Base-by-base conservation (phyloP, 2,888 invertebrate genomes). In the Drosophila flavopinicola region DNA sequence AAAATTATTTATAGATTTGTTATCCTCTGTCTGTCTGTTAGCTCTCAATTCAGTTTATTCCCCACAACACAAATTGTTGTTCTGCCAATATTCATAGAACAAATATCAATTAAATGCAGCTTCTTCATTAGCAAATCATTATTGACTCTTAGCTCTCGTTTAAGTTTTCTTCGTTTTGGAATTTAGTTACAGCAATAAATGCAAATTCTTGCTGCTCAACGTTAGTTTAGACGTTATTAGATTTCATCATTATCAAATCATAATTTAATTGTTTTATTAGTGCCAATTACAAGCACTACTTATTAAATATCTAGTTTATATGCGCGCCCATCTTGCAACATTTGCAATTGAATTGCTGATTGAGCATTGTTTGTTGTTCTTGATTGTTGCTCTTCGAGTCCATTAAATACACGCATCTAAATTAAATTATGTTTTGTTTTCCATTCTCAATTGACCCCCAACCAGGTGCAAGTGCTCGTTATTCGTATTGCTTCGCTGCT, bases 351-450 rank as follows among this genome's bases (percentile, higher is more conserved):
- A 42, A 38, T 38, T 42, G 33, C 6, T 44, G 39, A 66, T 54
- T 67, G 48, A 15, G 27, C 9, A 13, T 27, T 25, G 15, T 37
- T 44, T 33, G 24, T 51, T 37, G 11, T 13, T 54, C 37, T 39
- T n/a, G 20, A 32, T 35, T 27, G 29, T 15, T n/a, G 10, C 9
- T 24, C 10, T 1, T 7, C 5, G 1, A 23, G 7, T 17, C 3
- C n/a, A 41, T 29, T 24, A 23, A 33, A 9, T 33, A 15, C 25
- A 41, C 17, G 42, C 54, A 49, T 58, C 58, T 66, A 72, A 74
- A 71, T 63, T 32, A 58, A 75, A 69, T 72, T 38, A 35, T 80
- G 63, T 78, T 75, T 75, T 39, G 37, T 61, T 66, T 72, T 75
- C 33, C 42, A 58, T 66, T 75, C 48, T 53, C 39, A 32, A 64